Percentiles rank a stretch among this genome's conserved stretches.
These are phyloP conservation scores for Drosophila equinoxialis DNA, from an alignment of 1,140 invertebrate species.

Conservation along the genomic window DNA sequence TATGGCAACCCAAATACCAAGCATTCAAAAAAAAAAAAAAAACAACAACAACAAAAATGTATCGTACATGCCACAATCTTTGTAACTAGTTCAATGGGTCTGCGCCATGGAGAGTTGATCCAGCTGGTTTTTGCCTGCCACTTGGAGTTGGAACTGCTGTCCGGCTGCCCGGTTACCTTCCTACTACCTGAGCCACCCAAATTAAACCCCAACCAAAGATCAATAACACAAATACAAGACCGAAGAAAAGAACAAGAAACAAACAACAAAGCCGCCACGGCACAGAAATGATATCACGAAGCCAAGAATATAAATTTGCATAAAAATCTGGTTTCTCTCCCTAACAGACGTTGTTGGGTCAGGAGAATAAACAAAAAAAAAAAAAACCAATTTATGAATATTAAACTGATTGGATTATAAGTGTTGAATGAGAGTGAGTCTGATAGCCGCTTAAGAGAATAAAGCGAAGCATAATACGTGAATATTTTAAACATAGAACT, in stretches of 20 bases:
- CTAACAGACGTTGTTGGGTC: neutral
- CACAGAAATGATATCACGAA: slow-evolving; percentile 59
- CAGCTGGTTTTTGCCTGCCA: slow-evolving; percentile 65
- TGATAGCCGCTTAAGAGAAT: slow-evolving; percentile 21
- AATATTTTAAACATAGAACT: neutral
- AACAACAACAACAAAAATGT: slow-evolving; percentile 17
- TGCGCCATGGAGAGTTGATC: slow-evolving; percentile 51
- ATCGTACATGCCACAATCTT: slow-evolving; percentile 66
- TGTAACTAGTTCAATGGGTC: slow-evolving; percentile 78
- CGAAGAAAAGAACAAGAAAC: slow-evolving; percentile 36
- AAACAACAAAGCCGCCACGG: slow-evolving; percentile 6
- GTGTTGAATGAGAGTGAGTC: slow-evolving; percentile 63
- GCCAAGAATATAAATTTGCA: slow-evolving; percentile 66
- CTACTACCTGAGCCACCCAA: slow-evolving; percentile 67
- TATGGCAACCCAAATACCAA: slow-evolving; percentile 74
- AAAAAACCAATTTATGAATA: slow-evolving; percentile 37
- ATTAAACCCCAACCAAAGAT: slow-evolving; percentile 72
- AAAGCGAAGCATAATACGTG: slow-evolving; percentile 1
- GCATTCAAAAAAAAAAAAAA: slow-evolving; percentile 48
- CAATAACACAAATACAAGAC: slow-evolving; percentile 47
- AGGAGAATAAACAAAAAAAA: slow-evolving; percentile 2
- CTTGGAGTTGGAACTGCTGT: slow-evolving; percentile 21
- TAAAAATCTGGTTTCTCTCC: slow-evolving; percentile 68
- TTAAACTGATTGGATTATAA: slow-evolving; percentile 23
- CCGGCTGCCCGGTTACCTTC: neutral